A percentile compares a stretch with the other conserved stretches of the same genome.
Evolutionary conservation across 2,797 vertebrate species (phyloP).

Genomic region (Bradypus variegatus): DNA sequence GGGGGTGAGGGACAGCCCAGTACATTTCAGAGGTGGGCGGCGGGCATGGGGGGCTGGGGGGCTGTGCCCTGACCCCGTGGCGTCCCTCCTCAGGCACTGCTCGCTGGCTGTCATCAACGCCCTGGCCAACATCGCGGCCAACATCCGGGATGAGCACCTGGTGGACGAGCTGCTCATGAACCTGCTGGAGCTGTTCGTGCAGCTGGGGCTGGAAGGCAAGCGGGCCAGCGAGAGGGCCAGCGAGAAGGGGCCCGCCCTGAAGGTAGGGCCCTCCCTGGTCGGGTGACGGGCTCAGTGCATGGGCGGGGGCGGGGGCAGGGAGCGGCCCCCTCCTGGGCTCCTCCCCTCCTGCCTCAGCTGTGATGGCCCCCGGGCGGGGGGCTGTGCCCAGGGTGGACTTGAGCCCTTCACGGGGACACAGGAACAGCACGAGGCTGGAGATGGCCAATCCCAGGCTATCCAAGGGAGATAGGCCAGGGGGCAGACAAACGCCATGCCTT

Average conservation of each 20-base stretch:
- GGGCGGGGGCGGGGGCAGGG: too few relatives aligned
- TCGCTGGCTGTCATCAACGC: slow-evolving; percentile 97
- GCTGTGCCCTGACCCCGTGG: not conserved
- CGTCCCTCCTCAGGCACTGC: slow-evolving; percentile 82
- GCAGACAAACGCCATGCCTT: not conserved
- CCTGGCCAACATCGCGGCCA: slow-evolving; percentile 95
- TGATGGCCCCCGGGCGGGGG: not conserved
- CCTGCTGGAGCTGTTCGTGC: slow-evolving; percentile 95
- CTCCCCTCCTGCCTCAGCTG: not conserved
- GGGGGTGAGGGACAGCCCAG: too few relatives aligned
- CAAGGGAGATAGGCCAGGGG: not conserved
- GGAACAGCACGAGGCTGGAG: not conserved
- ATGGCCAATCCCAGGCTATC: not conserved
- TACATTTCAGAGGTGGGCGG: not conserved
- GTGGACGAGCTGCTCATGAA: slow-evolving; percentile 98
- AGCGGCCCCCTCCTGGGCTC: too few relatives aligned
- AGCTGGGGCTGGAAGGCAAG: slow-evolving; percentile 96
- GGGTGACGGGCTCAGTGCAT: too few relatives aligned
- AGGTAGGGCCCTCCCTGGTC: slow-evolving; percentile 75
- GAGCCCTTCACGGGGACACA: not conserved
- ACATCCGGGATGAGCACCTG: slow-evolving; percentile 92
- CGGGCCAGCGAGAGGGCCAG: slow-evolving; percentile 93
- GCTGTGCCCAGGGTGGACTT: not conserved
- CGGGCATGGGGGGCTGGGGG: not conserved
- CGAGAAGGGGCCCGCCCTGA: slow-evolving; percentile 93